Conservation (phyloP, 2,113 vertebrate species). For the Misgurnus mizolepis region DNA sequence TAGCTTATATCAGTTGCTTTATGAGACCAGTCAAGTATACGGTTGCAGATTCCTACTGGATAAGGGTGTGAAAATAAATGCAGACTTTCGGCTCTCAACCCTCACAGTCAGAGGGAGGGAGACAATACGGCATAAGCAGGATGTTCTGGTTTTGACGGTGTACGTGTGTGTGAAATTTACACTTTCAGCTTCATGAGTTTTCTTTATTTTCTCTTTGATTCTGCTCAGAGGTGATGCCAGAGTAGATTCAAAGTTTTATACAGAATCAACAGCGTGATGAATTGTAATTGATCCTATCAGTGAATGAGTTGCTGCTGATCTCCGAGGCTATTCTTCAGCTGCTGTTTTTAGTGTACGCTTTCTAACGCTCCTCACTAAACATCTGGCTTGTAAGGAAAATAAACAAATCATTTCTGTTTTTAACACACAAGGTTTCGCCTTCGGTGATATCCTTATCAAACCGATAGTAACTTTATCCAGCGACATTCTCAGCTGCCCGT, state of each 20-base stretch:
- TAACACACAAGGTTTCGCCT: neutral
- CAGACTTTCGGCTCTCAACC: conserved; percentile 13
- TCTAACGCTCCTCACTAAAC: neutral
- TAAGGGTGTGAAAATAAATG: conserved; percentile 25
- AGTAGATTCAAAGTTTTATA: neutral
- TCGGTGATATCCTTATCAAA: conserved; percentile 30
- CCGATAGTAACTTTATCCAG: conserved; percentile 18
- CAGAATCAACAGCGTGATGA: neutral
- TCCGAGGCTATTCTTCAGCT: neutral
- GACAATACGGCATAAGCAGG: conserved; percentile 42
- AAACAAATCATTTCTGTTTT: conserved; percentile 12
- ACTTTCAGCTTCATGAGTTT: conserved; percentile 20
- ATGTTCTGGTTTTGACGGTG: conserved; percentile 42
- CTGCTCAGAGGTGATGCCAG: conserved; percentile 13
- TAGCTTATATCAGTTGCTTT: neutral
- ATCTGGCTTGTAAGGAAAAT: neutral
- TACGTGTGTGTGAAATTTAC: conserved; percentile 33
- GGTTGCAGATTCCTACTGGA: conserved; percentile 5
- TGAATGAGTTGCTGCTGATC: neutral
- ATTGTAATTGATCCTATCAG: conserved; percentile 9
- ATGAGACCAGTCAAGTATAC: conserved; percentile 17
- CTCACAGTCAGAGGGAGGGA: conserved; percentile 41
- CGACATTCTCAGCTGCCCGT: conserved; percentile 23
- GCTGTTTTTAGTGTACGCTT: neutral
- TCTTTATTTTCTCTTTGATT: conserved; percentile 38